Evolutionary conservation across 2,888 invertebrate genomes (phyloP).

Genomic region (Leucophenga montana): DNA sequence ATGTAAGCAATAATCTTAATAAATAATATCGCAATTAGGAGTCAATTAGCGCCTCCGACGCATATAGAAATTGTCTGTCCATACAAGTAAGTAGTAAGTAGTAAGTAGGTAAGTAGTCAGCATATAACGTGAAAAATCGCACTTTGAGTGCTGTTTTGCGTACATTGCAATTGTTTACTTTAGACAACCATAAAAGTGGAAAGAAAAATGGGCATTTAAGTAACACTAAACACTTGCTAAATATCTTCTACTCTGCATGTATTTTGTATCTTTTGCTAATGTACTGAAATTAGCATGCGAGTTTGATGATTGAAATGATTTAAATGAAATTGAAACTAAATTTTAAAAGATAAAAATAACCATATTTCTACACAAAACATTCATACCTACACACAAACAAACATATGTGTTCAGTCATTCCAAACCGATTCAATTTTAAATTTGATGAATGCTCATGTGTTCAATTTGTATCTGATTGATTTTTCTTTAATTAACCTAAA

Average conservation of each 20-base stretch:
- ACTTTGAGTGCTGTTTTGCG: constrained; percentile 9
- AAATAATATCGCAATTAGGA: background rate
- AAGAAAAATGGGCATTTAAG: constrained; percentile 5
- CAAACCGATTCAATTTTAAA: background rate
- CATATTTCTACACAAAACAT: no score
- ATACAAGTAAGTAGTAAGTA: no score
- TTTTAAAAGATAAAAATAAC: no score
- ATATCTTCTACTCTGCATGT: constrained; percentile 12
- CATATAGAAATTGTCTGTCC: background rate
- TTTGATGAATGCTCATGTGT: background rate
- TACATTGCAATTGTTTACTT: constrained; percentile 10
- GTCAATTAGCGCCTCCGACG: background rate
- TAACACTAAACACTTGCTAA: constrained; percentile 18
- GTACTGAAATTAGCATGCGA: constrained; percentile 14
- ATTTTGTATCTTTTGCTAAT: constrained; percentile 12
- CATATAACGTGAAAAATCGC: constrained; percentile 2
- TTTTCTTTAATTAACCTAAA: background rate
- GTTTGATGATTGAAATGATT: no score
- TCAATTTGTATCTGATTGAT: background rate
- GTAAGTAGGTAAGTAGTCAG: background rate
- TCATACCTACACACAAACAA: no score
- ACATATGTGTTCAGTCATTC: background rate
- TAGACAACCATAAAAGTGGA: background rate
- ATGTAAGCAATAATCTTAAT: background rate
- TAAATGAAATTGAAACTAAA: no score